Conservation (phyloP, 2,888 invertebrate genomes). For the Conchocele bisecta region DNA sequence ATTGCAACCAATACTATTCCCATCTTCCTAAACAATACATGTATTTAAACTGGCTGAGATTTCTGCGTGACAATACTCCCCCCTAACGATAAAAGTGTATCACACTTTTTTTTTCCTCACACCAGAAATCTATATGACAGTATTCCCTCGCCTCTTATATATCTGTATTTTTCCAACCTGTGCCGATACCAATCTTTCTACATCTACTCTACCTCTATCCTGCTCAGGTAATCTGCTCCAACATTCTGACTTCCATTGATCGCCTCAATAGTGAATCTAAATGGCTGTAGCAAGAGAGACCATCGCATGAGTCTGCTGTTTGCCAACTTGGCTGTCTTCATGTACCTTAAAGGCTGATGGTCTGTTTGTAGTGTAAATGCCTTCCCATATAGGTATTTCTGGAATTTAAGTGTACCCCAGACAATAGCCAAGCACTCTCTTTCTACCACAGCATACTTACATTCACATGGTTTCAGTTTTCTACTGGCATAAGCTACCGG, state of each 20-base stretch:
- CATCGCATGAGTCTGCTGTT: conserved; percentile 43
- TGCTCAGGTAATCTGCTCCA: conserved; percentile 16
- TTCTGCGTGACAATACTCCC: no score
- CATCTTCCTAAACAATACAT: no score
- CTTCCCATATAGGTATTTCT: background rate
- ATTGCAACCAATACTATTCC: no score
- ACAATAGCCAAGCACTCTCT: conserved; percentile 1
- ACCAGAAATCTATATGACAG: no score
- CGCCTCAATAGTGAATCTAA: conserved; percentile 1
- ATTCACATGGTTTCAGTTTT: conserved; percentile 41
- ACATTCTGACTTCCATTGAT: background rate
- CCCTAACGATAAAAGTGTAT: no score
- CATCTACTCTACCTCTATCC: no score
- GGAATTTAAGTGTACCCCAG: background rate
- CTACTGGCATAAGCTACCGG: background rate
- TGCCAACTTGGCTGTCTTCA: conserved; percentile 16
- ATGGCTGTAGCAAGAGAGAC: conserved; percentile 30
- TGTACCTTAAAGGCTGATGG: conserved; percentile 50
- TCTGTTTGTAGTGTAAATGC: conserved; percentile 58
- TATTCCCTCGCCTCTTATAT: no score
- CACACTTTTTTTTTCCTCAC: no score
- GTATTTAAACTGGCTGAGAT: no score
- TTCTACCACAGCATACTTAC: background rate
- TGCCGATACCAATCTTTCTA: no score
- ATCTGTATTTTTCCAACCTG: no score